Base-by-base conservation (phyloP, 2,113 vertebrate species). In the Lampris megalopsis region DNA sequence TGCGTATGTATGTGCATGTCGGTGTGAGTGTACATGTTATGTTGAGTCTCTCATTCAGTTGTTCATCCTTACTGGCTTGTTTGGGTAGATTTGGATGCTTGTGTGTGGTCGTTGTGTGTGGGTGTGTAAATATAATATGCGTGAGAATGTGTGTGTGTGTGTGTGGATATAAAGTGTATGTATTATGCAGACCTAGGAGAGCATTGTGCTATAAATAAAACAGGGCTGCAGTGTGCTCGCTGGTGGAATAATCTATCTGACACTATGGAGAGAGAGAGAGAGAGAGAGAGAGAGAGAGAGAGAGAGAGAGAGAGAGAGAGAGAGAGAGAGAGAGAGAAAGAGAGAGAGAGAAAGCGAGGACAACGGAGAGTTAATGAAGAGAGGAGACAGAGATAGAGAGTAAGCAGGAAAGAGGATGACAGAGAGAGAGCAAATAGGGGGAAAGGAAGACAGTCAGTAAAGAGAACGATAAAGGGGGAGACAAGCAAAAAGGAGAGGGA, bases 211-310 rank as follows among this genome's bases (percentile, higher is more conserved):
- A 92, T 92, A 92, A 93, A 93, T 93, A 93, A 91, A 91, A 89
- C 89, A 88, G 87, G 75, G 88, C 89, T 91, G 85, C 88, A 87
- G 85, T 87, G 87, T 90, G 91, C 81, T 90, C 87, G 79, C 88
- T 85, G 66, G 89, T 73, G 75, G 92, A 93, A 93, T 92, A 92
- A 92, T 93, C 91, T 92, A 87, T 88, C 85, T 92, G 92, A 93
- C 92, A 92, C 86, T 89, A 92, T 79, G 78, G 83, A 87, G 82
- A 80, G 77, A 81, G 79, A 64, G 63, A 69, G 49, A 47, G 48
- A 63, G 58, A 65, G 50, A 40, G 42, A 78, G 45, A 58, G 24
- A 52, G 78, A 78, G 65, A 73, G 35, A 80, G 63, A 62, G 41
- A 62, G 59, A 50, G 11, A 42, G 59, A 48, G 64, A 78, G 63